Evolutionary conservation across 2,113 vertebrate genomes (phyloP).

Genomic region (Stigmatopora nigra): DNA sequence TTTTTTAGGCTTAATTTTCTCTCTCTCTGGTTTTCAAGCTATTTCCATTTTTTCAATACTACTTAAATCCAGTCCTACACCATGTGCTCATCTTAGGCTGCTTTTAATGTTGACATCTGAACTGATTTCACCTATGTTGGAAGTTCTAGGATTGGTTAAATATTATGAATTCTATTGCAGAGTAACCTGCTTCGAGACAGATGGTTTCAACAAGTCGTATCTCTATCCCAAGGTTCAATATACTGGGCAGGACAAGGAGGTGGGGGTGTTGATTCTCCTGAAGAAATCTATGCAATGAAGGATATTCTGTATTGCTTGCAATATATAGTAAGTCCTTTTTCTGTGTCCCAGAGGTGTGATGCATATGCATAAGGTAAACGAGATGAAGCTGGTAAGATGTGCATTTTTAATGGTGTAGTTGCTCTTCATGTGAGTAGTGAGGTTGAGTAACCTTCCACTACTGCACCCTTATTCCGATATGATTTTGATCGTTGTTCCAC

Average conservation of each 20-base stretch:
- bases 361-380: constrained; percentile 71
- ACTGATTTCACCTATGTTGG: constrained; percentile 43
- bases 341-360: constrained; percentile 65
- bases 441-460: constrained; percentile 43
- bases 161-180: constrained; percentile 53
- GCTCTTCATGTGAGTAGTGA: constrained; percentile 65
- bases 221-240: constrained; percentile 51
- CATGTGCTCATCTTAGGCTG: constrained; percentile 17
- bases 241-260: constrained; percentile 20
- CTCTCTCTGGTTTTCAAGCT: constrained; percentile 42
- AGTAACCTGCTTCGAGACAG: constrained; percentile 52
- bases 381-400: constrained; percentile 64
- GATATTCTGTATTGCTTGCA: constrained; percentile 55
- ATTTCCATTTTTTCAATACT: constrained; percentile 52
- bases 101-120: constrained; percentile 45
- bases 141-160: constrained; percentile 26
- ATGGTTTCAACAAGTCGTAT: constrained; percentile 65
- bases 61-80: constrained; percentile 38
- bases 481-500: constrained; percentile 56
- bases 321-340: constrained; percentile 46
- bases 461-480: constrained; percentile 22
- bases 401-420: constrained; percentile 73
- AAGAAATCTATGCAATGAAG: constrained; percentile 57
- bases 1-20: constrained; percentile 53
- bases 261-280: constrained; percentile 30